Evolutionary conservation across 2,888 invertebrate species (phyloP).

Genomic region (Drosophila fungiperda): DNA sequence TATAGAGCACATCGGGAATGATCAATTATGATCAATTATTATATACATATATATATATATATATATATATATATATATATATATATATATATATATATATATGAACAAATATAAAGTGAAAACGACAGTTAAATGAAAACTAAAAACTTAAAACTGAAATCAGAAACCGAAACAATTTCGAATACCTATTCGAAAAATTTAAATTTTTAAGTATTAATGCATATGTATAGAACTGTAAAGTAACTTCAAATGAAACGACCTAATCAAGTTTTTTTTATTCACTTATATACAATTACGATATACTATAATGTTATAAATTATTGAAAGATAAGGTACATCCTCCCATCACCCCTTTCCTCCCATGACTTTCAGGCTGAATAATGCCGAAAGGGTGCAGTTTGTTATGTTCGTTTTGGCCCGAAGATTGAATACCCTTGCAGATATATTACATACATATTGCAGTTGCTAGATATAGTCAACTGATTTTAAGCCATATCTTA

Average conservation of each 20-base stretch:
- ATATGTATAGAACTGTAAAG: constrained; percentile 66
- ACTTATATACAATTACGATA: constrained; percentile 65
- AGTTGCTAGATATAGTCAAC: constrained; percentile 4
- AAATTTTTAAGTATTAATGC: constrained; percentile 48
- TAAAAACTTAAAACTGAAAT: neutral
- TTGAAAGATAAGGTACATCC: constrained; percentile 30
- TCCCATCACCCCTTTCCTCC: neutral
- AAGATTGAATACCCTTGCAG: constrained; percentile 15
- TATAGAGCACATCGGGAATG: constrained; percentile 64
- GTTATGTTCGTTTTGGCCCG: constrained; percentile 6
- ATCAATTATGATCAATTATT: constrained; percentile 45
- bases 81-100: constrained; percentile 35
- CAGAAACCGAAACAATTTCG: constrained; percentile 27
- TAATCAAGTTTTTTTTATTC: constrained; percentile 77
- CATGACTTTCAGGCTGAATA: neutral
- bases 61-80: constrained; percentile 32
- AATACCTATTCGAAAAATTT: constrained; percentile 50
- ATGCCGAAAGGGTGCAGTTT: neutral
- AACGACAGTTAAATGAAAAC: neutral
- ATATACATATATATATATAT: constrained; percentile 31
- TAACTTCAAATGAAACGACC: constrained; percentile 54
- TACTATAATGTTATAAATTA: constrained; percentile 57
- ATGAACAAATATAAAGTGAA: constrained; percentile 29
- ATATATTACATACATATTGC: constrained; percentile 5
- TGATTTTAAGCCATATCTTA: constrained; percentile 7